These are phyloP conservation scores for Tenthredo notha DNA, from an alignment of 2,888 invertebrate genomes.

Conservation along the genomic window DNA sequence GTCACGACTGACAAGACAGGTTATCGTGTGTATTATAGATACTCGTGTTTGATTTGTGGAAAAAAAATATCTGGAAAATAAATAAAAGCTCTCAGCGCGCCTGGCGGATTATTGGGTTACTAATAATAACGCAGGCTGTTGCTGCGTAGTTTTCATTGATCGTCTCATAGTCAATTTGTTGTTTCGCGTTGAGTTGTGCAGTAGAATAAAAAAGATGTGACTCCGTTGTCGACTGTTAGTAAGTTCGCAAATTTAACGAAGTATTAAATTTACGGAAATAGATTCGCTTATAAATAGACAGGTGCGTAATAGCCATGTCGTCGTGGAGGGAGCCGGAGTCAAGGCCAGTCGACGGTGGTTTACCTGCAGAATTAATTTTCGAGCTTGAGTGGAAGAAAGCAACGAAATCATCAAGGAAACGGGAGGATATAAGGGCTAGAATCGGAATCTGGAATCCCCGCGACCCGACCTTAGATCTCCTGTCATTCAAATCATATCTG, in stretches of 20 bases:
- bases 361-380: conserved; percentile 35
- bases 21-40: background rate
- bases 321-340: conserved; percentile 46
- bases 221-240: conserved; percentile 6
- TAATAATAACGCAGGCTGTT: conserved; percentile 23
- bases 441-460: conserved; percentile 31
- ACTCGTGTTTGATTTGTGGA: background rate
- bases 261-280: conserved; percentile 16
- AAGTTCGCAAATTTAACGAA: background rate
- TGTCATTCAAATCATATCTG: conserved; percentile 36
- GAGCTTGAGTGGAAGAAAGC: conserved; percentile 42
- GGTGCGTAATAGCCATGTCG: conserved; percentile 48
- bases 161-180: background rate
- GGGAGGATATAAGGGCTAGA: background rate
- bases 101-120: conserved; percentile 12
- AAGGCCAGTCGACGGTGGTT: conserved; percentile 24
- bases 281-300: conserved; percentile 41
- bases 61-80: conserved; percentile 5
- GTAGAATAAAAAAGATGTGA: conserved; percentile 22
- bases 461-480: conserved; percentile 29
- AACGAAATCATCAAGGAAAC: conserved; percentile 1
- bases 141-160: conserved; percentile 53
- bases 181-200: background rate
- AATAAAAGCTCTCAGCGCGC: conserved; percentile 14
- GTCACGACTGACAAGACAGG: conserved; percentile 13